Conservation (phyloP, 2,797 vertebrate genomes). For the Emys orbicularis region DNA sequence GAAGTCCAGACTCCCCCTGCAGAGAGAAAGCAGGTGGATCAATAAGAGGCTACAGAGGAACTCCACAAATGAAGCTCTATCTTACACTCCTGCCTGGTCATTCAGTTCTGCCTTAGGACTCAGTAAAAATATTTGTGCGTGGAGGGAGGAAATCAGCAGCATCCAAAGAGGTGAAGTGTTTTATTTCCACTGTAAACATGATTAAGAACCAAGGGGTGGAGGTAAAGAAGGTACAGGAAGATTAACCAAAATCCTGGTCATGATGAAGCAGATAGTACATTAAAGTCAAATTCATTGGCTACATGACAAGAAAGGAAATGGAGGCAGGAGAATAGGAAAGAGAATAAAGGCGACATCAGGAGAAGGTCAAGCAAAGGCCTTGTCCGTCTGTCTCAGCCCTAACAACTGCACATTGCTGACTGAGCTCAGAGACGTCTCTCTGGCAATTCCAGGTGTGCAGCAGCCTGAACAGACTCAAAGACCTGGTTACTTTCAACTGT, state of each 20-base stretch:
- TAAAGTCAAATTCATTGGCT: accelerated
- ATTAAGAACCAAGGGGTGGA: not conserved
- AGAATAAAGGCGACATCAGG: not conserved
- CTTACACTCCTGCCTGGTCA: not conserved
- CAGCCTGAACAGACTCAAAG: not conserved
- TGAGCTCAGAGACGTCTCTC: accelerated
- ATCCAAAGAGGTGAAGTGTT: not conserved
- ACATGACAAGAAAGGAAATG: accelerated
- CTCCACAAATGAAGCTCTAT: not conserved
- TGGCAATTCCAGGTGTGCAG: accelerated
- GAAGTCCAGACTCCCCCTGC: slow-evolving; percentile 85
- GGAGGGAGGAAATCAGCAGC: too few species aligned
- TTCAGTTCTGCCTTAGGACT: not conserved
- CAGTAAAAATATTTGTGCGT: not conserved
- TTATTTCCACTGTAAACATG: not conserved
- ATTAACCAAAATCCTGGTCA: not conserved
- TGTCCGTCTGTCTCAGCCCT: not conserved
- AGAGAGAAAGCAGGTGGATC: not conserved
- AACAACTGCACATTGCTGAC: not conserved
- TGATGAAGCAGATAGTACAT: not conserved
- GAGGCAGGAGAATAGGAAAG: not conserved
- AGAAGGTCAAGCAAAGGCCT: accelerated
- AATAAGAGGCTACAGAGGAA: not conserved
- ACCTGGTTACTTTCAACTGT: not conserved
- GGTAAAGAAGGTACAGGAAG: not conserved